Evolutionary conservation across 2,113 vertebrate species (phyloP).

Genomic region (Etheostoma cragini): DNA sequence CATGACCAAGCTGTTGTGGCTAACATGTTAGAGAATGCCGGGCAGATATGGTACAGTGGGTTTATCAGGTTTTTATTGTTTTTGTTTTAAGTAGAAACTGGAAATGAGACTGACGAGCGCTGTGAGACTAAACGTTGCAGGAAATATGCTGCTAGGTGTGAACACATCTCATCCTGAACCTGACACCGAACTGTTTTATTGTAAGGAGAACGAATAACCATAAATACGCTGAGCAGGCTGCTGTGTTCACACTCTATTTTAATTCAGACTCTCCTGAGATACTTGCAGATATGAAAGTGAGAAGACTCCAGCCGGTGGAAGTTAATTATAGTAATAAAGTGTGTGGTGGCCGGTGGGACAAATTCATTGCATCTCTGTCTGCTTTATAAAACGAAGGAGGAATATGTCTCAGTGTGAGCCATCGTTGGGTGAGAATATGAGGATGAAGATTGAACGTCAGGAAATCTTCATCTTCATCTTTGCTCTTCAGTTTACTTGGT

Average conservation of each 20-base stretch:
- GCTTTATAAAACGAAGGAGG: slow-evolving; percentile 16
- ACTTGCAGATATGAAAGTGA: slow-evolving; percentile 67
- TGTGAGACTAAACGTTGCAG: not conserved
- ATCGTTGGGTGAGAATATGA: not conserved
- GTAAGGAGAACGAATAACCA: slow-evolving; percentile 25
- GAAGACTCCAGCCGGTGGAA: slow-evolving; percentile 58
- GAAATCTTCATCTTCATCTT: not conserved
- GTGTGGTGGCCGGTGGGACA: slow-evolving; percentile 49
- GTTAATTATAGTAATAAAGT: slow-evolving; percentile 76
- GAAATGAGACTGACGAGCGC: not conserved
- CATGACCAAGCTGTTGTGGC: not conserved
- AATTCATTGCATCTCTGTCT: slow-evolving; percentile 1
- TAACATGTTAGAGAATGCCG: not conserved
- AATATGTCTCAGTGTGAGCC: not conserved
- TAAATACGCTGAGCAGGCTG: slow-evolving; percentile 31
- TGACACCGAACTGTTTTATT: slow-evolving; percentile 7
- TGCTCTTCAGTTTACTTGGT: not conserved
- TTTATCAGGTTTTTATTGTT: not conserved
- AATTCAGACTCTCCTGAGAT: slow-evolving; percentile 68
- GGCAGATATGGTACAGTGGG: not conserved
- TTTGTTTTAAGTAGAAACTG: not conserved
- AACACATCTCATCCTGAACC: slow-evolving; percentile 13
- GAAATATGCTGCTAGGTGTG: not conserved
- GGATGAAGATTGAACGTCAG: not conserved
- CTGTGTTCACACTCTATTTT: slow-evolving; percentile 11